Base-by-base conservation (phyloP, 2,888 invertebrate species). In the Thecocarcelia acutangulata region DNA sequence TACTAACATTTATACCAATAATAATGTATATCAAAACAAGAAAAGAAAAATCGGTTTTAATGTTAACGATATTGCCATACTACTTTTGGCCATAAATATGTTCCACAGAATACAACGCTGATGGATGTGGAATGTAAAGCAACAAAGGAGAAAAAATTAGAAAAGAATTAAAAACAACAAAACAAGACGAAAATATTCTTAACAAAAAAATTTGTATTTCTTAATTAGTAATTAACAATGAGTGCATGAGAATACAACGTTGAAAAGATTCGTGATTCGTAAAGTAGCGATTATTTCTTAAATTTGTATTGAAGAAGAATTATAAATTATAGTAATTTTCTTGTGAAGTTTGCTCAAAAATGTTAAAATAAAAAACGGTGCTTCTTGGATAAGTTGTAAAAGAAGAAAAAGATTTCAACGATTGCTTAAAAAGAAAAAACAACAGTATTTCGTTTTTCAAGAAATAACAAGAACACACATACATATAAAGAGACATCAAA, bases 241-340 rank as follows among this genome's bases (percentile, higher is more conserved):
- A 78, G 78, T 59, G 78, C 74, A 78, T 66, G 66, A 82, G 78
- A 76, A 82, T 82, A 82, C 82, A 82, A 82, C 82, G 69, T 82
- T 75, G 74, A 82, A 78, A 78, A 82, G 74, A 78, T 75, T 81
- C 70, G 82, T 82, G 70, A 70, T 66, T 70, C 56, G 52, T 66
- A 66, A 48, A 66, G 61, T 70, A 82, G 44, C 78, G 76, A 76
- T 80, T 80, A 70, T 70, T 79, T 76, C 76, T 59, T 52, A 28
- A 77, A 63, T 68, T 68, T 64, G 73, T 76, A 69, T 74, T 58
- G 44, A 63, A 46, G 44, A 76, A 70, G 37, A 44, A 48, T 44
- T 19, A 63, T 54, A 59, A 72, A 37, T 68, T 46, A 59, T 58
- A 64, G 15, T 52, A 61, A 48, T 58, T 50, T 78, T 64, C 70